These are phyloP conservation scores for Gonioctena quinquepunctata DNA, from an alignment of 1,140 invertebrate genomes.

Conservation along the genomic window DNA sequence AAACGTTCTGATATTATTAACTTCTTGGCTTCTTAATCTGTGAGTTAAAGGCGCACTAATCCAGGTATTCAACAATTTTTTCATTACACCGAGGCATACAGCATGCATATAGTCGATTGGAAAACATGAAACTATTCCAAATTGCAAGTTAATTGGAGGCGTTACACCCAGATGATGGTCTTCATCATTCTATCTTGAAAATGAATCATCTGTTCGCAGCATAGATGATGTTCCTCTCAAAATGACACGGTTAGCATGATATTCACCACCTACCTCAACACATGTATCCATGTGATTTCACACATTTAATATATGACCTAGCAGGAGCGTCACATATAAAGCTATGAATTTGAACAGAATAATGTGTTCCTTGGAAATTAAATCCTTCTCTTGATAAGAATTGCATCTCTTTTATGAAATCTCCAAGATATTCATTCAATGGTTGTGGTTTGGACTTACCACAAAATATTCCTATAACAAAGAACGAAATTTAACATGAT, in stretches of 20 bases:
- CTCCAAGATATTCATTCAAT: slow-evolving; percentile 7
- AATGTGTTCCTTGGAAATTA: background rate
- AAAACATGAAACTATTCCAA: slow-evolving; percentile 7
- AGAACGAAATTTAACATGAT: background rate
- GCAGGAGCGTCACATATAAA: slow-evolving; percentile 34
- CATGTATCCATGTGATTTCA: slow-evolving; percentile 11
- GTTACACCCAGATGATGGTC: slow-evolving; percentile 20
- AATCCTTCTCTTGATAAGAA: slow-evolving; percentile 6
- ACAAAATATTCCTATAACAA: slow-evolving; percentile 23
- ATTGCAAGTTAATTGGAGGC: slow-evolving; percentile 1
- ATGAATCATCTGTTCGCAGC: slow-evolving; percentile 15
- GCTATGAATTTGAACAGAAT: slow-evolving; percentile 16
- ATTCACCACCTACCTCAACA: background rate
- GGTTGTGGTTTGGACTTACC: slow-evolving; percentile 24
- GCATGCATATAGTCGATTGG: slow-evolving; percentile 10
- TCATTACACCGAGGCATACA: background rate
- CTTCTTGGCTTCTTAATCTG: background rate
- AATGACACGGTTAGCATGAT: slow-evolving; percentile 10
- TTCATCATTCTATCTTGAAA: slow-evolving; percentile 6
- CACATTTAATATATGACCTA: slow-evolving; percentile 26
- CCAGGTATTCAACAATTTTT: slow-evolving; percentile 8
- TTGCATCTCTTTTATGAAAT: slow-evolving; percentile 20
- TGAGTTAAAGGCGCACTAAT: background rate
- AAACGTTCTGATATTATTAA: slow-evolving; percentile 2
- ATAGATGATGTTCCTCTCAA: background rate